Evolutionary conservation across 2,888 invertebrate species (phyloP), one percentile per base, ranked within the genome.

Genomic region (Metacarcinus magister): DNA sequence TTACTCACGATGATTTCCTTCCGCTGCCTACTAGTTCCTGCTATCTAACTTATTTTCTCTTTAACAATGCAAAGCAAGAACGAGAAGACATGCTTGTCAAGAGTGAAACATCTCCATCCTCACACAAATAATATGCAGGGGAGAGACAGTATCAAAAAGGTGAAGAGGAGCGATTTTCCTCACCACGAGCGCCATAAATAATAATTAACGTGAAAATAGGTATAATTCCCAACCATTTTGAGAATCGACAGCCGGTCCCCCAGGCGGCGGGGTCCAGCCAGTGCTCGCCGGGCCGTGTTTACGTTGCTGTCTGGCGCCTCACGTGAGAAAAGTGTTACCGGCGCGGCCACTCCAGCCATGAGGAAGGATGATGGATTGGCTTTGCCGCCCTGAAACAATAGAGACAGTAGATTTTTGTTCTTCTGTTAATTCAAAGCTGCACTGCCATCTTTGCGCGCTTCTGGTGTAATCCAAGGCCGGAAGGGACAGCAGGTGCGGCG

Each of bases 121-220:
- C 82, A 32, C 32, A 82, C 32, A 82, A 82, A 28, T 54, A 16
- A 16, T 82, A 82, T 82, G 28, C 82, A 82, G 5, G 32, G 75
- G 28, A 82, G 32, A 1, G 82, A 32, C 82, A 32, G 28, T 82
- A 82, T 82, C 82, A 82, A 28, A 82, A 3, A 67, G 28, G 32
- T 32, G 82, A 32, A 32, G 32, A 32, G 82, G 32, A 32, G 28
- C 2, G 32, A 5, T 7, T 82, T 82, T 32, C 82, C 82, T 7
- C 82, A 32, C 82, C 82, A 82, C 32, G 82, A 82, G 32, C 82
- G 82, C 82, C 82, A 82, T 82, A 82, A 82, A 82, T 82, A 82
- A 82, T 82, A 32, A 82, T 82, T 82, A 82, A 82, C 82, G 82
- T 82, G 82, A 82, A 82, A 82, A 82, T 82, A 82, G 4, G 32